Evolutionary conservation across 2,888 invertebrate genomes (phyloP), one percentile per base, ranked within the genome.

Genomic region (Gymnoscelis rufifasciata): DNA sequence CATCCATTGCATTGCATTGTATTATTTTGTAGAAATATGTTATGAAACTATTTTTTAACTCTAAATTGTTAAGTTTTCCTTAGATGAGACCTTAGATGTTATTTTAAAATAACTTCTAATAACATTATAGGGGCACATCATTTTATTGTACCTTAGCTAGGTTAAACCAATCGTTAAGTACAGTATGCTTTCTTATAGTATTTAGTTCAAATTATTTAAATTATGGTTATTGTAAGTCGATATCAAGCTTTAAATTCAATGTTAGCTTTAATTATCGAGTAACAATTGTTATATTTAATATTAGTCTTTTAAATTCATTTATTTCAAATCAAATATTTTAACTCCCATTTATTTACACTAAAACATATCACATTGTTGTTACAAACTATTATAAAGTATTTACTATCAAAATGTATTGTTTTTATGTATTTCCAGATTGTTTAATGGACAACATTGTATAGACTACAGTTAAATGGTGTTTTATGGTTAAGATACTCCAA

Each of bases 191-290:
- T 38, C 39, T 38, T 15, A 7, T 28, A 41, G 36, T 41, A 43
- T 28, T 45, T 44, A 47, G 26, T 42, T 51, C 43, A 35, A 38
- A 45, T 51, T 41, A 46, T 50, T 51, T 54, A 47, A 43, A 38
- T 55, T 50, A 38, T 51, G 52, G 52, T 59, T 69, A 66, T 62
- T 68, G 64, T 78, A 79, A 80, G 80, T 84, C 71, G 75, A 78
- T 79, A 73, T 76, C 71, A 83, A 87, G 87, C 87, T 88, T 88
- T 88, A 88, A 88, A 87, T 84, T 87, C 71, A 78, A 83, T 79
- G 71, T 87, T 86, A 88, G 87, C 87, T 88, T 88, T 88, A 88
- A 87, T 87, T 83, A 82, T 71, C 53, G 61, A 62, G 67, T 81
- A 75, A 78, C 71, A 73, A 44, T 56, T 52, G 43, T 54, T 71